Percentiles rank a stretch among this genome's conserved stretches.
These are phyloP conservation scores for Holcopasites calliopsidis DNA, from an alignment of 1,140 invertebrate genomes.

Conservation along the genomic window DNA sequence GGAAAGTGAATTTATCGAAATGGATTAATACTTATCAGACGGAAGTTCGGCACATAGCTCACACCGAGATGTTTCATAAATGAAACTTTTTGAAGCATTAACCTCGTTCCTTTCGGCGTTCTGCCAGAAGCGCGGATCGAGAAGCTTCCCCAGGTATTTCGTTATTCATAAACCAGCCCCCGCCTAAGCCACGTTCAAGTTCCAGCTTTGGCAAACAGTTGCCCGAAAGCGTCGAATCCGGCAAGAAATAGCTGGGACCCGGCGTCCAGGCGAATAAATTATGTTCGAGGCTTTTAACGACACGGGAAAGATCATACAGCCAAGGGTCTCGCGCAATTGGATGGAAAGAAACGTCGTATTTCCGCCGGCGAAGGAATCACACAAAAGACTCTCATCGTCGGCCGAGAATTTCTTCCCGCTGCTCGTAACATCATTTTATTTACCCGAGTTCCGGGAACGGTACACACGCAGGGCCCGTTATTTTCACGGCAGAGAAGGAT, in stretches of 20 bases:
- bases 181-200: neutral
- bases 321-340: neutral
- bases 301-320: too few relatives aligned
- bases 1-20: neutral
- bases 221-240: slow-evolving; percentile 30
- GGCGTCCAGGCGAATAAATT: neutral
- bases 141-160: slow-evolving; percentile 40
- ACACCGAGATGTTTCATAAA: slow-evolving; percentile 17
- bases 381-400: neutral
- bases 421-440: neutral
- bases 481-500: too few relatives aligned
- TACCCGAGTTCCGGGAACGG: slow-evolving; percentile 8
- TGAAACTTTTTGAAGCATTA: slow-evolving; percentile 30
- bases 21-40: slow-evolving; percentile 25
- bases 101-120: slow-evolving; percentile 10
- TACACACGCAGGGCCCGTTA: neutral
- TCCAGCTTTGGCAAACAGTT: neutral
- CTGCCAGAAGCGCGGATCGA: slow-evolving; percentile 12
- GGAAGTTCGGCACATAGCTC: neutral
- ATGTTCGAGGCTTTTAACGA: neutral
- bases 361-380: neutral
- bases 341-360: neutral
- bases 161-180: slow-evolving; percentile 53
- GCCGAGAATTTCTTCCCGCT: neutral
- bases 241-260: neutral